Evolutionary conservation across 2,797 vertebrate genomes (phyloP).

Genomic region (Phrynocephalus forsythii): DNA sequence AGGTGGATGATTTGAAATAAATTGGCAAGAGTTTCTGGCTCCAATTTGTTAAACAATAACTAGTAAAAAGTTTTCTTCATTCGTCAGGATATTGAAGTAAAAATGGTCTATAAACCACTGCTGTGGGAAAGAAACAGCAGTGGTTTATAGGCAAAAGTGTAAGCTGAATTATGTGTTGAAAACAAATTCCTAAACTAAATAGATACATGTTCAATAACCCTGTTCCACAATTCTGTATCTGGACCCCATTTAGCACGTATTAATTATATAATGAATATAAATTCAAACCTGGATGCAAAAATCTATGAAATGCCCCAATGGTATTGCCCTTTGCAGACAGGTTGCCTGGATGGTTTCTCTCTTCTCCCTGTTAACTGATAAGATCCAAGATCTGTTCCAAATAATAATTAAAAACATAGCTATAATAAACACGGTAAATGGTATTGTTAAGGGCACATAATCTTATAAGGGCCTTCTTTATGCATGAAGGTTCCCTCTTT

Average conservation of each 20-base stretch:
- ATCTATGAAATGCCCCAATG: too few relatives aligned
- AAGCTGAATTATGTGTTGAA: neutral
- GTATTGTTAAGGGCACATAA: too few relatives aligned
- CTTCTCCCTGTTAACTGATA: neutral
- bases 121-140: neutral
- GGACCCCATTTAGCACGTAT: neutral
- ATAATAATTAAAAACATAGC: neutral
- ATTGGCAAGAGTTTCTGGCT: neutral
- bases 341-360: slow-evolving; percentile 6
- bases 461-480: too few relatives aligned
- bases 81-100: neutral
- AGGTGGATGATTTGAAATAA: neutral
- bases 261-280: too few relatives aligned
- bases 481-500: too few relatives aligned
- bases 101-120: too few relatives aligned
- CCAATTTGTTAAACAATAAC: neutral
- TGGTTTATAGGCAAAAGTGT: neutral
- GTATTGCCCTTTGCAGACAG: slow-evolving; percentile 19
- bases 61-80: neutral
- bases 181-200: neutral
- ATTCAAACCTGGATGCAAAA: neutral
- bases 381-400: neutral
- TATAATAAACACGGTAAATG: too few relatives aligned
- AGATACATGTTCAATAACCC: neutral
- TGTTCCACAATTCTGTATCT: neutral